phyloP scores from a whole-genome alignment of 2,797 vertebrate genomes.

The Melanotaenia trifasciata region DNA sequence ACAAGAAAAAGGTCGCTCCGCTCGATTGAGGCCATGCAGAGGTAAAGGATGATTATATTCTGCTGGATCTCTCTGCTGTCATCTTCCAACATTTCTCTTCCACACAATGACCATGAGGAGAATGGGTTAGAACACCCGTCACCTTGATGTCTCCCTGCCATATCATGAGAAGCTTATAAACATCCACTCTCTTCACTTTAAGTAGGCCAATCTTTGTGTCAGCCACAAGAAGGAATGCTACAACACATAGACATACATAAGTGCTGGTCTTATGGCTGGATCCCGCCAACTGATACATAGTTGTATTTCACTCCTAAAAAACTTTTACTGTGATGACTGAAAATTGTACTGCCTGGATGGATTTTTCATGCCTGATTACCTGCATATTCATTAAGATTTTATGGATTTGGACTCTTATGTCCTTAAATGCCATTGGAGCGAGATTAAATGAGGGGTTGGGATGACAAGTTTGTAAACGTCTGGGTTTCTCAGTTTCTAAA shows the following conservation, averaged over 20 bases:
- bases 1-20: constrained; percentile 40
- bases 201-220: constrained; percentile 69
- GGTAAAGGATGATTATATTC: constrained; percentile 75
- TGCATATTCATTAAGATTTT: constrained; percentile 59
- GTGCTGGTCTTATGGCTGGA: constrained; percentile 20
- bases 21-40: constrained; percentile 63
- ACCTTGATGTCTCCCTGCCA: constrained; percentile 72
- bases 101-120: constrained; percentile 65
- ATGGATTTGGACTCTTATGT: constrained; percentile 40
- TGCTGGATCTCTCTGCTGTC: constrained; percentile 67
- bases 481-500: constrained; percentile 35
- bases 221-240: constrained; percentile 39
- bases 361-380: constrained; percentile 45
- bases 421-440: constrained; percentile 42
- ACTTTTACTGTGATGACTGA: constrained; percentile 18
- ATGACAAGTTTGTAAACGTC: constrained; percentile 11
- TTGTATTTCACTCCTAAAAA: constrained; percentile 25
- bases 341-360: constrained; percentile 17
- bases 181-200: constrained; percentile 55
- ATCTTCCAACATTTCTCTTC: constrained; percentile 74
- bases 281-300: constrained; percentile 19
- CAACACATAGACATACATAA: constrained; percentile 10
- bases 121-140: constrained; percentile 72
- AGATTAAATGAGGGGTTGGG: constrained; percentile 32
- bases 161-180: constrained; percentile 72